phyloP scores from a whole-genome alignment of 2,888 invertebrate genomes.

The Macaria liturata region DNA sequence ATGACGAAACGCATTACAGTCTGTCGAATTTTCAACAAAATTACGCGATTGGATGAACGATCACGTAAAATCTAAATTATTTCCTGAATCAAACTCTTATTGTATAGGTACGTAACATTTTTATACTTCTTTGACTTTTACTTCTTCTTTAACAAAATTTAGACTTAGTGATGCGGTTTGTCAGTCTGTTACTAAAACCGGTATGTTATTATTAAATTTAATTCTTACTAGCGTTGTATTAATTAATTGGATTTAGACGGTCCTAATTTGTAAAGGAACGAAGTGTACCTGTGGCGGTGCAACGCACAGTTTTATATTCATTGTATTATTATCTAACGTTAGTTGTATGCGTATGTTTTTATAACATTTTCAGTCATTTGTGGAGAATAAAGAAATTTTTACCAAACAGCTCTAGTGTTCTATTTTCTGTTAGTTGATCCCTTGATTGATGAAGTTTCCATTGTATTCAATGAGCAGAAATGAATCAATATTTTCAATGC shows the following conservation, averaged over 20 bases:
- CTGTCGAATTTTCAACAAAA: no score
- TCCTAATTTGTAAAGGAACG: constrained; percentile 19
- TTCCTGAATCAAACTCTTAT: no score
- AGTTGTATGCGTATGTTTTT: constrained; percentile 78
- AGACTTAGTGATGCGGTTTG: no score
- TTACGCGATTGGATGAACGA: no score
- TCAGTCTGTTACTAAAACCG: background rate
- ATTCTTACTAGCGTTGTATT: constrained; percentile 13
- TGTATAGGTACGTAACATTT: no score
- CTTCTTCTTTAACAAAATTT: no score
- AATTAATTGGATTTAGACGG: constrained; percentile 10
- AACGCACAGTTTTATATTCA: constrained; percentile 57
- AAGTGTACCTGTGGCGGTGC: constrained; percentile 28
- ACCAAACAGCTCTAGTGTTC: constrained; percentile 56
- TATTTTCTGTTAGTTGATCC: background rate
- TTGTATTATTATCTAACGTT: constrained; percentile 66
- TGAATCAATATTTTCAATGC: no score
- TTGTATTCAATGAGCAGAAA: no score
- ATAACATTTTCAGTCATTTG: constrained; percentile 82
- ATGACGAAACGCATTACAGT: no score
- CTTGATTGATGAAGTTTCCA: no score
- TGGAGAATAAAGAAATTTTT: constrained; percentile 79
- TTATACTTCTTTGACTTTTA: no score
- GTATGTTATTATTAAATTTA: constrained; percentile 25
- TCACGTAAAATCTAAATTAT: no score